Evolutionary conservation across 2,797 vertebrate species (phyloP).

Genomic region (Carduelis carduelis): DNA sequence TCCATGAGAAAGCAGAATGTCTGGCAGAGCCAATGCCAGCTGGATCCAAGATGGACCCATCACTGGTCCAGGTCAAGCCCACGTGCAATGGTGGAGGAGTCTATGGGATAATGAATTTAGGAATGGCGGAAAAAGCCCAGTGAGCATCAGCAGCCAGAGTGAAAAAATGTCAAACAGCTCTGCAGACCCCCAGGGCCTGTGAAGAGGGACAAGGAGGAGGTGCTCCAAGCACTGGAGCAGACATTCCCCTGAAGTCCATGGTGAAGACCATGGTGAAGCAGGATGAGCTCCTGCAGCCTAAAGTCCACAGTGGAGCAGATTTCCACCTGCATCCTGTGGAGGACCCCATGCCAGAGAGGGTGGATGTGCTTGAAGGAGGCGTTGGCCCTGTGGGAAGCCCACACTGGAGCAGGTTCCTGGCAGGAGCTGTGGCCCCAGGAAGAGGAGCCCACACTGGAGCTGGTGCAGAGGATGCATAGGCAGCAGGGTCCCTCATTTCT

Average conservation of each 20-base stretch:
- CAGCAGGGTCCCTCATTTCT: background rate
- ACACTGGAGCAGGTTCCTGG: background rate
- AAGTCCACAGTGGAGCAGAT: background rate
- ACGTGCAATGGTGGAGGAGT: rapidly evolving
- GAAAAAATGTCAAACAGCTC: background rate
- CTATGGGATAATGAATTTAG: background rate
- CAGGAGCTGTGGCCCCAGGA: background rate
- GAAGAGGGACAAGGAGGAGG: background rate
- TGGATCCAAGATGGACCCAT: background rate
- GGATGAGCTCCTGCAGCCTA: too few species aligned
- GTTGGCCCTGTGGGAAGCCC: background rate
- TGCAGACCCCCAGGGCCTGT: background rate
- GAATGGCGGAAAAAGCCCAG: rapidly evolving
- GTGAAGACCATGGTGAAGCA: background rate
- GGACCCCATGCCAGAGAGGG: background rate
- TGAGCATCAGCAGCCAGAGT: background rate
- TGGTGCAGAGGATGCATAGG: background rate
- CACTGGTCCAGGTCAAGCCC: rapidly evolving
- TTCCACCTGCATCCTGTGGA: background rate
- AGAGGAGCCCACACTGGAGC: rapidly evolving
- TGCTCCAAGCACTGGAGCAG: background rate
- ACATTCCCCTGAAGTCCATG: background rate
- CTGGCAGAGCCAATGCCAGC: background rate
- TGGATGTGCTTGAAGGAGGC: background rate
- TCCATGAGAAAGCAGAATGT: background rate